phyloP scores from a whole-genome alignment of 2,888 invertebrate species.

The Melolontha melolontha region DNA sequence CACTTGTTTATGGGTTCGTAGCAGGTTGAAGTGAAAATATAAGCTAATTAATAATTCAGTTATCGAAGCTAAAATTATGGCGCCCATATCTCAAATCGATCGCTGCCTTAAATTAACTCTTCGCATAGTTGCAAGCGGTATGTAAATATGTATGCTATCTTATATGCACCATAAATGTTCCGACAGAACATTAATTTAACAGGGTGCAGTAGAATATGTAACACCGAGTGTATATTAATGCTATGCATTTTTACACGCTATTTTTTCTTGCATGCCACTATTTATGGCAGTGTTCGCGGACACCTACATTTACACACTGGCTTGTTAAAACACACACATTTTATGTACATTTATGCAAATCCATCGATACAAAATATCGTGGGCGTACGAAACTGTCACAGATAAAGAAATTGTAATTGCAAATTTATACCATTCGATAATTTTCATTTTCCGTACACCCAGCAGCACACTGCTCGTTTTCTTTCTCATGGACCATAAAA shows the following conservation, averaged over 20 bases:
- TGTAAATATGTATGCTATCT: conserved; percentile 47
- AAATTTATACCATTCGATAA: conserved; percentile 46
- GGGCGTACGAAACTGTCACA: conserved; percentile 48
- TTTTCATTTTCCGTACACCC: conserved; percentile 16
- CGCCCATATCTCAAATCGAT: conserved; percentile 43
- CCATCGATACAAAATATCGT: conserved; percentile 43
- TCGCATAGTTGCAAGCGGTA: conserved; percentile 41
- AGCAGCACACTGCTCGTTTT: no score
- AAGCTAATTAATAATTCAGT: conserved; percentile 45
- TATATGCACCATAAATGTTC: conserved; percentile 48
- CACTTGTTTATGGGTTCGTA: conserved; percentile 23
- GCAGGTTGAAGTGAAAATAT: conserved; percentile 39
- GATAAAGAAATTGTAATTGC: conserved; percentile 49
- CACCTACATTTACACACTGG: conserved; percentile 48
- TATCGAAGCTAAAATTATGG: conserved; percentile 44
- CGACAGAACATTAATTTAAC: conserved; percentile 46
- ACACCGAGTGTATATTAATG: conserved; percentile 42
- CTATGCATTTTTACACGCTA: conserved; percentile 29
- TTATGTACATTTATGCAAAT: conserved; percentile 50
- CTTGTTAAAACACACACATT: conserved; percentile 50
- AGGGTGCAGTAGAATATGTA: conserved; percentile 38
- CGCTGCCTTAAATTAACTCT: conserved; percentile 45
- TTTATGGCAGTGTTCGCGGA: conserved; percentile 38
- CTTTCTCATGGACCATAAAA: no score
- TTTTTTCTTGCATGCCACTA: conserved; percentile 22